Conservation (phyloP, 2,888 invertebrate species). For the Danaus chrysippus region DNA sequence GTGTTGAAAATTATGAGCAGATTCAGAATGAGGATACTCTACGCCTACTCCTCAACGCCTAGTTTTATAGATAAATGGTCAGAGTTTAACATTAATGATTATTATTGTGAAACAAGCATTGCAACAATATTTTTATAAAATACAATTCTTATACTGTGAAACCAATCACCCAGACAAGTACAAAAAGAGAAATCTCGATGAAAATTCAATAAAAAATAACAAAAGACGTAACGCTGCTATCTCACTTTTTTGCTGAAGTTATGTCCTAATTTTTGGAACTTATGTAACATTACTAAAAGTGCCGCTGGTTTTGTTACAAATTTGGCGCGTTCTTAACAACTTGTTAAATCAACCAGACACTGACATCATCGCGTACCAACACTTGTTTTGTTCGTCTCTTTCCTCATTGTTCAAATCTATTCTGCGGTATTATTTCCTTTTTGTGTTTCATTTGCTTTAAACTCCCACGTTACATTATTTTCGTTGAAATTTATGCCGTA, state of each 20-base stretch:
- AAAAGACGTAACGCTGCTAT: too few relatives aligned
- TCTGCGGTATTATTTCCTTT: constrained; percentile 8
- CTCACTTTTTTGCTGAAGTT: neutral
- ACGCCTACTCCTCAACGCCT: constrained; percentile 26
- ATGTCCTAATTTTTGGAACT: neutral
- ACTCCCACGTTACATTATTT: constrained; percentile 10
- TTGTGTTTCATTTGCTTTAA: constrained; percentile 15
- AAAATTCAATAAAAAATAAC: too few relatives aligned
- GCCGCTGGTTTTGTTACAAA: constrained; percentile 33
- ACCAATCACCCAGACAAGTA: too few relatives aligned
- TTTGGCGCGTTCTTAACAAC: constrained; percentile 37
- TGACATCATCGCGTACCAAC: constrained; percentile 45
- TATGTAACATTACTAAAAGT: constrained; percentile 20
- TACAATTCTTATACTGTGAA: too few relatives aligned
- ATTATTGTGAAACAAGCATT: neutral
- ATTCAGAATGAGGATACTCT: constrained; percentile 28
- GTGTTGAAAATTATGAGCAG: constrained; percentile 24
- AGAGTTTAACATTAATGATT: constrained; percentile 3
- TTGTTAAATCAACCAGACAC: constrained; percentile 46
- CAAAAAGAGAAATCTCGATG: too few relatives aligned
- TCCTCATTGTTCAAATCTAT: constrained; percentile 13
- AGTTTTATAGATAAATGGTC: constrained; percentile 20
- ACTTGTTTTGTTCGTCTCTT: constrained; percentile 25
- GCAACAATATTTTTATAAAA: too few relatives aligned
- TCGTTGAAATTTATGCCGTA: neutral